Evolutionary conservation across 2,797 vertebrate species (phyloP).

Genomic region (Mormyrops attenuatus): DNA sequence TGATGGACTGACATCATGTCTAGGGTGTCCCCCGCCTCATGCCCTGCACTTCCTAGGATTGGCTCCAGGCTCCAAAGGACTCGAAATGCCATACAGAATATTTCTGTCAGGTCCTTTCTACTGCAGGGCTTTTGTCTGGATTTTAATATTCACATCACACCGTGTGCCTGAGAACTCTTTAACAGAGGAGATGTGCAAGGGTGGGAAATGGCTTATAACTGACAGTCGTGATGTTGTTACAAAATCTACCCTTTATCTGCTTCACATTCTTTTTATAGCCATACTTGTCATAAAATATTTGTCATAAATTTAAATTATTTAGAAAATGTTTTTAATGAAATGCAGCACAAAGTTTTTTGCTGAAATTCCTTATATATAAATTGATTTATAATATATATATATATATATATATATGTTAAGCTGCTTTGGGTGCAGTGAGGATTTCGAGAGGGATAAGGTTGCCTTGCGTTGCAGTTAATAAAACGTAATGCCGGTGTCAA

Average conservation of each 20-base stretch:
- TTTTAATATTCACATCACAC: neutral
- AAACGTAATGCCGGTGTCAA: neutral
- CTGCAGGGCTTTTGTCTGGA: neutral
- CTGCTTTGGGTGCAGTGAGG: neutral
- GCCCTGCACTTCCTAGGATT: neutral
- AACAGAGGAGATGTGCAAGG: neutral
- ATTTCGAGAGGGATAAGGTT: neutral
- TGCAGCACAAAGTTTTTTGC: neutral
- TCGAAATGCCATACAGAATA: neutral
- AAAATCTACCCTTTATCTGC: neutral
- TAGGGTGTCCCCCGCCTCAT: neutral
- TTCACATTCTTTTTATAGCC: neutral
- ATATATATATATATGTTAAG: neutral
- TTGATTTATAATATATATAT: neutral
- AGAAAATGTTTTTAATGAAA: neutral
- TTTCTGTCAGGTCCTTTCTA: neutral
- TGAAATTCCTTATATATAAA: neutral
- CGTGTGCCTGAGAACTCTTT: neutral
- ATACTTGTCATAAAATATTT: neutral
- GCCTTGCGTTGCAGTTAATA: neutral
- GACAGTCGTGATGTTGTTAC: neutral
- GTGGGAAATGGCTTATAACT: neutral
- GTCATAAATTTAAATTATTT: neutral
- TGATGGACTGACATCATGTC: neutral
- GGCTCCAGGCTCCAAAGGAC: neutral